Conservation (phyloP, 2,888 invertebrate species). For the Helicoverpa assulta region DNA sequence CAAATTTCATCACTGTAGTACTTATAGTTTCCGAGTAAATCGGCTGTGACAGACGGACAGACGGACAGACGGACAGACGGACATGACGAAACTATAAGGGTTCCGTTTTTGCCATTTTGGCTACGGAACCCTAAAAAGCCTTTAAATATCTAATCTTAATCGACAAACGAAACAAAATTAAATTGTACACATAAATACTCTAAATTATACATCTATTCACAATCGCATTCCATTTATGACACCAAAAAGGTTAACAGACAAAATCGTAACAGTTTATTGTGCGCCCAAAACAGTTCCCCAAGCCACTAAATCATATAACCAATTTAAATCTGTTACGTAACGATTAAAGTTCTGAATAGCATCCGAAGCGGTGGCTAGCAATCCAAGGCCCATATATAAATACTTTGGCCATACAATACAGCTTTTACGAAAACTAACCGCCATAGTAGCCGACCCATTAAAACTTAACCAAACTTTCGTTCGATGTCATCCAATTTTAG, state of each 20-base stretch:
- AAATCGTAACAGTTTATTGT: neutral
- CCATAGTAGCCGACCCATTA: conserved; percentile 67
- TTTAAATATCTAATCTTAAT: too few relatives aligned
- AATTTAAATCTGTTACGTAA: conserved; percentile 56
- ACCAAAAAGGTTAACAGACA: neutral
- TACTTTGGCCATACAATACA: conserved; percentile 62
- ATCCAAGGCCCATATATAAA: conserved; percentile 56
- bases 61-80: too few relatives aligned
- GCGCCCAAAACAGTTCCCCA: conserved; percentile 7
- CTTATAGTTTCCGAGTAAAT: too few relatives aligned
- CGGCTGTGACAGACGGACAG: too few relatives aligned
- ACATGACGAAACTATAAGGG: too few relatives aligned
- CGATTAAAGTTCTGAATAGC: conserved; percentile 61
- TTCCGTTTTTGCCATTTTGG: too few relatives aligned
- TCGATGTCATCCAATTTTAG: conserved; percentile 60
- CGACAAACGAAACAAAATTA: too few relatives aligned
- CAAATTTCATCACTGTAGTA: too few relatives aligned
- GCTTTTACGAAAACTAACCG: conserved; percentile 67
- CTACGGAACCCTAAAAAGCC: too few relatives aligned
- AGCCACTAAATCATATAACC: conserved; percentile 37
- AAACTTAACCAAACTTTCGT: conserved; percentile 72
- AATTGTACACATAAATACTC: too few relatives aligned
- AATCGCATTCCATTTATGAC: neutral
- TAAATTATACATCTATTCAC: too few relatives aligned
- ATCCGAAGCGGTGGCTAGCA: conserved; percentile 50